Conservation (phyloP, 2,888 invertebrate species). For the Sinelater perroti region DNA sequence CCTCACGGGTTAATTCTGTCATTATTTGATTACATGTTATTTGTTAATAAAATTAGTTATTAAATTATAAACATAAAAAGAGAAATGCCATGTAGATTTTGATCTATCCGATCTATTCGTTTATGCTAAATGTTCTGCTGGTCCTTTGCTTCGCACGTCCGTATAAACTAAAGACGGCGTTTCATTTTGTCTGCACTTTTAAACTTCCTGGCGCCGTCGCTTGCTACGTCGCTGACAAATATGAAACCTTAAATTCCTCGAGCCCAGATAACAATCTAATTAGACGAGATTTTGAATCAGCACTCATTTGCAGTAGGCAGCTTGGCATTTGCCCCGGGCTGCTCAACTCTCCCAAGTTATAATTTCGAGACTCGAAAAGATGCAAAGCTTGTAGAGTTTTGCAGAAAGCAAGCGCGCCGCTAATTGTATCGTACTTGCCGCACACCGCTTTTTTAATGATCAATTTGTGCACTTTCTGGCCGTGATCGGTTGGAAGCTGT, state of each 20-base stretch:
- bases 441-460: no score
- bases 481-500: no score
- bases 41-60: no score
- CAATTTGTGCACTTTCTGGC: no score
- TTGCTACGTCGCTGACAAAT: slow-evolving; percentile 4
- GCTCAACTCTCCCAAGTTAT: slow-evolving; percentile 7
- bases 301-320: slow-evolving; percentile 14
- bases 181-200: background rate
- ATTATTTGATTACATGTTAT: no score
- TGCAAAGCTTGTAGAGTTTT: background rate
- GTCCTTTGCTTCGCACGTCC: no score
- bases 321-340: slow-evolving; percentile 6
- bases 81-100: no score
- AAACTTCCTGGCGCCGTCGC: background rate
- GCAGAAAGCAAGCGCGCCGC: slow-evolving; percentile 1
- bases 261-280: slow-evolving; percentile 5
- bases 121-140: no score
- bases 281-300: slow-evolving; percentile 11
- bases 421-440: background rate
- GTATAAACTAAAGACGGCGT: no score
- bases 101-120: no score
- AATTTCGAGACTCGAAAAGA: slow-evolving; percentile 7
- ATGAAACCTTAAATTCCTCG: background rate
- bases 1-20: no score
- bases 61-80: no score